These are phyloP conservation scores for Drosophila neotestacea DNA, from an alignment of 2,888 invertebrate species.

Conservation along the genomic window DNA sequence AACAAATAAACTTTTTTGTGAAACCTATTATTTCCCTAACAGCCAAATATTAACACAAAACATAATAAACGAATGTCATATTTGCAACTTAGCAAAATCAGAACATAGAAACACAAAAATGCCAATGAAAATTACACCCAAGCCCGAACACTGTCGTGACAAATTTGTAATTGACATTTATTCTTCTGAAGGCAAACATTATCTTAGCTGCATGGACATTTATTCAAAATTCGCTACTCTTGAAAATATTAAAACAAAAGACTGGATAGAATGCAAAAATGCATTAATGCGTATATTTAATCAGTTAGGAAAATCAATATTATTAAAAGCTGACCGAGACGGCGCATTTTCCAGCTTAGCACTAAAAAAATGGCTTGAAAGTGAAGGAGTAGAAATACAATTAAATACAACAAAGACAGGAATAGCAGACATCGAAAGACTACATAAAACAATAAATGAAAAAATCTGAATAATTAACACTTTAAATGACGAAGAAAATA, in stretches of 20 bases:
- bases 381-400: neutral
- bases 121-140: conserved; percentile 1
- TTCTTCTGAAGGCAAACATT: conserved; percentile 5
- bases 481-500: neutral
- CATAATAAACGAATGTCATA: conserved; percentile 1
- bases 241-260: conserved; percentile 4
- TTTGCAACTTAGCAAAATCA: neutral
- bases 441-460: neutral
- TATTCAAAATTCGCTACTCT: neutral
- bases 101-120: conserved; percentile 2
- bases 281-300: neutral
- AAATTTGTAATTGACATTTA: conserved; percentile 4
- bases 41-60: neutral
- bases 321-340: conserved; percentile 7
- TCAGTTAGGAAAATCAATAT: neutral
- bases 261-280: neutral
- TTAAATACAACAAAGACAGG: neutral
- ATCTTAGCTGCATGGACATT: neutral
- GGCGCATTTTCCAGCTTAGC: conserved; percentile 4
- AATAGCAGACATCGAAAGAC: neutral
- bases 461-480: neutral
- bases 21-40: conserved; percentile 9
- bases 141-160: neutral
- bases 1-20: conserved; percentile 1
- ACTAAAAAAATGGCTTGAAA: conserved; percentile 2